Conservation (phyloP, 2,797 vertebrate genomes). For the Crax fasciolata region DNA sequence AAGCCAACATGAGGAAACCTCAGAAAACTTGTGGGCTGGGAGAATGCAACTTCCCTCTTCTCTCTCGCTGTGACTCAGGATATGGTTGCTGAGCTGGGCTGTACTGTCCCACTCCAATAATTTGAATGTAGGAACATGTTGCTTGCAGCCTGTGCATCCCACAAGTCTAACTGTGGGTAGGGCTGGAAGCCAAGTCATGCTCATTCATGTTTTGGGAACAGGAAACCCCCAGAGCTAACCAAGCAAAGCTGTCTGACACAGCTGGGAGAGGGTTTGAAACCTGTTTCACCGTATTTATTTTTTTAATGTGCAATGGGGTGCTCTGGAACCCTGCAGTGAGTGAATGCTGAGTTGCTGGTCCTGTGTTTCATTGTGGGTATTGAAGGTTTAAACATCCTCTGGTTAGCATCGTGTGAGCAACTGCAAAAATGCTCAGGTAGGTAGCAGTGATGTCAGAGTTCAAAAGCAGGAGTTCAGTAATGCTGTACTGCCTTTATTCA, state of each 20-base stretch:
- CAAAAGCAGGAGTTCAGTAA: background rate
- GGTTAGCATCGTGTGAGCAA: background rate
- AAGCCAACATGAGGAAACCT: background rate
- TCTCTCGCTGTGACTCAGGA: rapidly evolving
- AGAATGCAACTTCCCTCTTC: background rate
- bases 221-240: background rate
- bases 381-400: background rate
- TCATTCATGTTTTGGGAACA: background rate
- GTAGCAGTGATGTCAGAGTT: background rate
- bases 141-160: rapidly evolving
- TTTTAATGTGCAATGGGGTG: rapidly evolving
- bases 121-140: background rate
- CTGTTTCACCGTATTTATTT: background rate
- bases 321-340: background rate
- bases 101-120: background rate
- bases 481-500: background rate
- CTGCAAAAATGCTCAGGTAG: background rate
- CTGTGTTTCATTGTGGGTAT: no score
- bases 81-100: background rate
- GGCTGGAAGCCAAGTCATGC: background rate
- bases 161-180: rapidly evolving
- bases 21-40: background rate
- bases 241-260: background rate
- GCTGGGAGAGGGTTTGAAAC: background rate
- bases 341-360: background rate